Evolutionary conservation across 2,113 vertebrate species (phyloP), one percentile per base, ranked within the genome.

Genomic region (Semnornis frantzii): DNA sequence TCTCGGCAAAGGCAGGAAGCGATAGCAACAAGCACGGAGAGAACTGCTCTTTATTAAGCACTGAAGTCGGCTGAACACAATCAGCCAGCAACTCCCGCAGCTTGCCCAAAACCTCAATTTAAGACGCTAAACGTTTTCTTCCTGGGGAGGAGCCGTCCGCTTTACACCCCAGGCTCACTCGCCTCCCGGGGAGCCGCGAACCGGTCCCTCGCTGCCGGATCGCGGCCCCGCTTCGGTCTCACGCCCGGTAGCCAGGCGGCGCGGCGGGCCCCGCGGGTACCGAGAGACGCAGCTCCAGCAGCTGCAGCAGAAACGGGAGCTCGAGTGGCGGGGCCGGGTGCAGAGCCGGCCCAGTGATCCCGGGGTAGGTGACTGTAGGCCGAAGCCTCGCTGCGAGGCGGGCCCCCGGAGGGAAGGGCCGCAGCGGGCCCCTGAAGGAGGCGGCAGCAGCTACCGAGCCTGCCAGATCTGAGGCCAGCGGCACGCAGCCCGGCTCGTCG

Each of bases 111-210:
- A 62, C 9, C 24, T 6, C 37, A 13, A 1, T 3, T 23, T 23
- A 30, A 25, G 54, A 54, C 6, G 12, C 5, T 25, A 3, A 82
- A 25, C 14, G 2, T 1, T 8, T 7, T 2, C 18, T 13, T 46
- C 14, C 23, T 15, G 24, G 15, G 2, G 5, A 14, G n/a, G 27
- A 12, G 3, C 60, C 2, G 23, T 3, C 30, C 7, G 2, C 21
- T 37, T 10, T 7, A 13, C 1, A 2, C 16, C 65, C 9, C 34
- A 1, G 63, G 42, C 1, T 33, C 25, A 1, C 60, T 4, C 23
- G 19, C 52, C 64, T 28, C n/a, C 46, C 24, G 7, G 8, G 10
- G 3, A 28, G 63, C 39, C 6, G 2, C 21, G 4, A 42, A 10
- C 55, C 5, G 55, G 42, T 24, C 46, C 66, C 39, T 19, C 5